Evolutionary conservation across 2,888 invertebrate species (phyloP), one percentile per base, ranked within the genome.

Genomic region (Leptarthrus brevirostris): DNA sequence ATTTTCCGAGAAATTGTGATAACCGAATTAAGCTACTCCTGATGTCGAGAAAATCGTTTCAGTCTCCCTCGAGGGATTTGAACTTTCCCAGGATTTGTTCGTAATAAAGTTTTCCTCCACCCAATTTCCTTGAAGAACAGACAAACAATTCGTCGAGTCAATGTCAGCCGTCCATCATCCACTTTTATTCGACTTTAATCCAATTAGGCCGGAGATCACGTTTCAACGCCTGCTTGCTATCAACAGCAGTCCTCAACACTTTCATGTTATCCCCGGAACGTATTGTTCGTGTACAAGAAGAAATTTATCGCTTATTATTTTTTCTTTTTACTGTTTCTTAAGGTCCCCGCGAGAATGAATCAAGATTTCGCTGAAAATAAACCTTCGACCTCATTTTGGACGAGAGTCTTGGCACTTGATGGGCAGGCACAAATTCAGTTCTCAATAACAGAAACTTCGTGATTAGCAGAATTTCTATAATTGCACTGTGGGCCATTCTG

Each of bases 391-490:
- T 40, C 40, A 40, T 12, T 40, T n/a, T 40, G 4, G 6, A 40
- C n/a, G 2, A 40, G n/a, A 8, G 40, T 40, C 40, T 40, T 40
- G 40, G 40, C n/a, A n/a, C n/a, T n/a, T n/a, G n/a, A n/a, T n/a
- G n/a, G n/a, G n/a, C 40, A 40, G 8, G 40, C 40, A 30, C n/a
- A n/a, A n/a, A n/a, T n/a, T n/a, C n/a, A n/a, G n/a, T n/a, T n/a
- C n/a, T 30, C 30, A 30, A 8, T 3, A 30, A 30, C 30, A 30
- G 3, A 3, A 30, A 30, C 30, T 30, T 8, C 30, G 34, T 34
- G 58, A 58, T 58, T 58, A 58, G 58, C 40, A 58, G 36, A 58
- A n/a, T 34, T 58, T 58, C 58, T 58, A 58, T 58, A 58, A 58
- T 58, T 58, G 58, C 58, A 3, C 22, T 1, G 4, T 40, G 40